Evolutionary conservation across 2,888 invertebrate genomes (phyloP), one percentile per base, ranked within the genome.

Genomic region (Oscheius sp.): DNA sequence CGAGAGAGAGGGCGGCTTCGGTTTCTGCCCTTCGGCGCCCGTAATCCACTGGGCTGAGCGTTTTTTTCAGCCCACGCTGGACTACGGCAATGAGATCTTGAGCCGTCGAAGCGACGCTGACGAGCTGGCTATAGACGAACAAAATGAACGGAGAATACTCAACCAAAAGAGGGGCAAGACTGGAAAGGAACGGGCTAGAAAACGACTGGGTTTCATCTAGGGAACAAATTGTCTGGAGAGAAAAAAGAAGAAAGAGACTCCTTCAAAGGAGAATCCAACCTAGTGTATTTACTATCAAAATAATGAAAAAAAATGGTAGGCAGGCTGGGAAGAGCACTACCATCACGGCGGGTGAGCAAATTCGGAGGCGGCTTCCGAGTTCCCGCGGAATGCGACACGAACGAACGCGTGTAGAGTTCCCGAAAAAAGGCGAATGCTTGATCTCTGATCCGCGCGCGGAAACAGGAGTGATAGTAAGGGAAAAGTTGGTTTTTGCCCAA

Each of bases 351-450:
- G 61, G 61, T 41, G 61, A 61, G 61, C 61, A 61, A 61, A 61
- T 61, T 61, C 61, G 61, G 66, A 49, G 52, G 66, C 49, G 49
- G 66, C 66, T 66, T 52, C 52, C 66, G 66, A 52, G 49, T 52
- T 52, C 66, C 66, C 52, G 66, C 66, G 66, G 66, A 66, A 66
- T 66, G 66, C 66, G 49, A 52, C 66, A 66, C 66, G 35, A 52
- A 49, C 66, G 66, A 66, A 66, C 66, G 66, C 66, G 66, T 66
- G 66, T 66, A 66, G 66, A 52, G 66, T 66, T 66, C 66, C 61
- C 66, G 66, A 66, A 66, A 66, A 64, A 66, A 66, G 66, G 52
- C 66, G 66, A 66, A 49, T 49, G 66, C 66, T 49, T 66, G 66
- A 52, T 66, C 66, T 66, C 66, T 66, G 66, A 66, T 66, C 66